A percentile compares a stretch with the other conserved stretches of the same genome.
phyloP scores from a whole-genome alignment of 2,113 vertebrate species.

The Oreochromis niloticus region DNA sequence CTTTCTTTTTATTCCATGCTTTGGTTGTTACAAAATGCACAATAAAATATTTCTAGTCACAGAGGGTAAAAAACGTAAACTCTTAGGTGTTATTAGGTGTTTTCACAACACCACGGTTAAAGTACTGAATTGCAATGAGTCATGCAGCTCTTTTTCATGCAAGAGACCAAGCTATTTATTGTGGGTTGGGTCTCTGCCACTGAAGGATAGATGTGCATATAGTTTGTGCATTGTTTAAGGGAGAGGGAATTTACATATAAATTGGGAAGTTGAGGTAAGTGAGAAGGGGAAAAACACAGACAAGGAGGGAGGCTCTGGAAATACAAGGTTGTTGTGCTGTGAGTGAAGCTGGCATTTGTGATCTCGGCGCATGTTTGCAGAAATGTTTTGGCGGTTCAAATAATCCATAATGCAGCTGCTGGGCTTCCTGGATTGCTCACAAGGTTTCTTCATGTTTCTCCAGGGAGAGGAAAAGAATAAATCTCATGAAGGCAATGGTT shows the following conservation, averaged over 20 bases:
- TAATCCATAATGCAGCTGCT: constrained; percentile 35
- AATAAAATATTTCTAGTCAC: constrained; percentile 6
- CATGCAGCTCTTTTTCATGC: constrained; percentile 42
- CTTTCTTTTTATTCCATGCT: not conserved
- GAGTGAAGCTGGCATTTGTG: constrained; percentile 45
- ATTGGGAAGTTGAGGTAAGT: constrained; percentile 69
- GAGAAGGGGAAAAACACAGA: constrained; percentile 41
- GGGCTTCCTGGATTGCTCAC: not conserved
- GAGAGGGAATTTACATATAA: constrained; percentile 74
- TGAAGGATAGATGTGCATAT: constrained; percentile 61
- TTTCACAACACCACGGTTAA: constrained; percentile 41
- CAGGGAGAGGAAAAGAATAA: constrained; percentile 3
- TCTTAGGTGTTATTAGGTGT: constrained; percentile 25
- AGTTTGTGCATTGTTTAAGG: constrained; percentile 61
- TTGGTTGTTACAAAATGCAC: not conserved
- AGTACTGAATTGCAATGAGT: constrained; percentile 45
- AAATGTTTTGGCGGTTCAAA: constrained; percentile 43
- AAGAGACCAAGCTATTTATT: constrained; percentile 54
- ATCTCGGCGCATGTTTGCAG: constrained; percentile 29
- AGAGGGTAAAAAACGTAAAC: constrained; percentile 10
- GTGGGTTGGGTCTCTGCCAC: constrained; percentile 40
- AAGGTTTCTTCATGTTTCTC: constrained; percentile 3
- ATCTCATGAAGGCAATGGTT: constrained; percentile 11
- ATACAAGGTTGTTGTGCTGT: constrained; percentile 51
- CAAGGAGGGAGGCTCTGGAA: constrained; percentile 33